phyloP scores from a whole-genome alignment of 23 tunicate species.

The Aplidium turbinatum region DNA sequence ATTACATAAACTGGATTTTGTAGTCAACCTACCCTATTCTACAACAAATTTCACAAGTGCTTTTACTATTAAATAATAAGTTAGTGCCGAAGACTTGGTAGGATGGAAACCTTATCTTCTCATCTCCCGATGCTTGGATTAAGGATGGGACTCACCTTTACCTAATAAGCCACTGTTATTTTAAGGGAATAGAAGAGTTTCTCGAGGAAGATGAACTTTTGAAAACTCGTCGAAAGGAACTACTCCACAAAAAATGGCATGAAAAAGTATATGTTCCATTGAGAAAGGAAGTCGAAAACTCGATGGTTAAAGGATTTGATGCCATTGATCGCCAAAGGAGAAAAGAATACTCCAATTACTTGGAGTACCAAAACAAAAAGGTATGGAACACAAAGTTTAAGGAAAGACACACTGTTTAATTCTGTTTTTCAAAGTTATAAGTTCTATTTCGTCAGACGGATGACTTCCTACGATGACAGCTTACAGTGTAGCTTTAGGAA shows the following conservation, averaged over 20 bases:
- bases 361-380: conserved; percentile 57
- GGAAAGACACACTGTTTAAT: no score
- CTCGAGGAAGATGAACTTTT: conserved; percentile 59
- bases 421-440: no score
- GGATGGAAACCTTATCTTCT: background rate
- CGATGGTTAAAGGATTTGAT: conserved; percentile 44
- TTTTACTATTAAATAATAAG: no score
- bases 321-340: conserved; percentile 42
- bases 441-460: no score
- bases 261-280: conserved; percentile 73
- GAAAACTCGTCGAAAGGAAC: conserved; percentile 54
- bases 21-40: no score
- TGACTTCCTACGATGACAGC: no score
- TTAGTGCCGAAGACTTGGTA: background rate
- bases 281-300: conserved; percentile 49
- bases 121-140: no score
- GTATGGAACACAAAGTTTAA: conserved; percentile 29
- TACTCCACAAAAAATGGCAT: conserved; percentile 76
- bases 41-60: background rate
- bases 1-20: no score
- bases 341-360: conserved; percentile 55
- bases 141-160: no score
- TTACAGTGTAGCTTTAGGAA: no score
- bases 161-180: no score
- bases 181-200: conserved; percentile 73